Evolutionary conservation across 2,113 vertebrate genomes (phyloP).

Genomic region (Pygoscelis adeliae): DNA sequence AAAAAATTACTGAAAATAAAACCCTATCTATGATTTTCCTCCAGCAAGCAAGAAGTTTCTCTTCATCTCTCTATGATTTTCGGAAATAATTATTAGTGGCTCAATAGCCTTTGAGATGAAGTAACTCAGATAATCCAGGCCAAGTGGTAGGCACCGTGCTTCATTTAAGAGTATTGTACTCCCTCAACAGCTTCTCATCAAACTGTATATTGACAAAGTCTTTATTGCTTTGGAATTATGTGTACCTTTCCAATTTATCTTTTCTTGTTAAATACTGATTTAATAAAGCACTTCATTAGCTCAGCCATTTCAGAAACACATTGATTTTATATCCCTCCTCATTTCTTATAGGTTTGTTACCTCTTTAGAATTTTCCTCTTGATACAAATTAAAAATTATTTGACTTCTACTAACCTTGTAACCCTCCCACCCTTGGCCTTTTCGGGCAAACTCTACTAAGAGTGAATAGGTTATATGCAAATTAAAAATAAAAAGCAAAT

Average conservation of each 20-base stretch:
- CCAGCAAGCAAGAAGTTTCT: not conserved
- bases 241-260: constrained; percentile 26
- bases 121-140: not conserved
- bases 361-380: constrained; percentile 3
- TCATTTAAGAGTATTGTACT: not conserved
- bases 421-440: rapidly evolving
- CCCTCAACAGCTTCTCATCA: not conserved
- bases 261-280: constrained; percentile 19
- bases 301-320: constrained; percentile 54
- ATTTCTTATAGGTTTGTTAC: constrained; percentile 45
- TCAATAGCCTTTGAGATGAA: not conserved
- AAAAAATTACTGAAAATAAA: not conserved
- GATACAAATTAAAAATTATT: not conserved
- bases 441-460: not conserved
- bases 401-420: not conserved
- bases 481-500: not conserved
- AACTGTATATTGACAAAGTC: not conserved
- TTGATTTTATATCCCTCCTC: constrained; percentile 59
- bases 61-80: not conserved
- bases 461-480: not conserved
- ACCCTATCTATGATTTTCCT: not conserved
- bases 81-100: not conserved
- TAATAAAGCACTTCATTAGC: constrained; percentile 58
- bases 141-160: not conserved
- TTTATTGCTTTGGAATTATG: constrained; percentile 56